Conservation (phyloP, 1,140 invertebrate genomes). For the Mizuhopecten yessoensis region DNA sequence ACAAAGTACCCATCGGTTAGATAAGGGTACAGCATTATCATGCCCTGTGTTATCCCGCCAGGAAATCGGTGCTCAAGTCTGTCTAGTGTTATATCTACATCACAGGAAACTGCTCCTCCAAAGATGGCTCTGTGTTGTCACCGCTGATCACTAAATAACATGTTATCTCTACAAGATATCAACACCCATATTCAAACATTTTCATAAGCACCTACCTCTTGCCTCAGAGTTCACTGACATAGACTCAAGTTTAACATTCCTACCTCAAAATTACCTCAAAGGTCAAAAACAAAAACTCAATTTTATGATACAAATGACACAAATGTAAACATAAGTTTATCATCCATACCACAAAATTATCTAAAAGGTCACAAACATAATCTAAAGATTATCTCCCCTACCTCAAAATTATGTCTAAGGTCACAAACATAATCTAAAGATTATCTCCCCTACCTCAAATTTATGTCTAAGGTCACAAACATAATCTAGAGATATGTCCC, state of each 20-base stretch:
- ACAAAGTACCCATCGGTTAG: not conserved
- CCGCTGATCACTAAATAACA: not conserved
- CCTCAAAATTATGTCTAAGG: too few relatives aligned
- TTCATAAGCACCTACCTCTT: not conserved
- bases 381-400: too few relatives aligned
- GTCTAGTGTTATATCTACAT: not conserved
- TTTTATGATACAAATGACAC: too few relatives aligned
- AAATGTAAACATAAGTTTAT: too few relatives aligned
- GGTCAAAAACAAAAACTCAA: too few relatives aligned
- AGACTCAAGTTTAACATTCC: too few relatives aligned
- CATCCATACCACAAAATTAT: not conserved
- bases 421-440: too few relatives aligned
- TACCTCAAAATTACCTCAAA: not conserved
- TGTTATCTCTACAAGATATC: not conserved
- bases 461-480: too few relatives aligned
- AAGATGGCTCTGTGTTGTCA: not conserved
- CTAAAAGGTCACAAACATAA: too few relatives aligned
- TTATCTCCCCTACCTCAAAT: not conserved
- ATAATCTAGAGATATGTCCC: too few relatives aligned
- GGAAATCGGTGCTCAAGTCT: not conserved
- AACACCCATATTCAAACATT: not conserved
- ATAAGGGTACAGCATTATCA: constrained; percentile 9
- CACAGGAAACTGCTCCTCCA: constrained; percentile 22
- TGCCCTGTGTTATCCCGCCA: not conserved
- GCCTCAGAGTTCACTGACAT: not conserved